Evolutionary conservation across 1,140 invertebrate genomes (phyloP), one percentile per base, ranked within the genome.

Genomic region (Ceratoteleas bidentatus): DNA sequence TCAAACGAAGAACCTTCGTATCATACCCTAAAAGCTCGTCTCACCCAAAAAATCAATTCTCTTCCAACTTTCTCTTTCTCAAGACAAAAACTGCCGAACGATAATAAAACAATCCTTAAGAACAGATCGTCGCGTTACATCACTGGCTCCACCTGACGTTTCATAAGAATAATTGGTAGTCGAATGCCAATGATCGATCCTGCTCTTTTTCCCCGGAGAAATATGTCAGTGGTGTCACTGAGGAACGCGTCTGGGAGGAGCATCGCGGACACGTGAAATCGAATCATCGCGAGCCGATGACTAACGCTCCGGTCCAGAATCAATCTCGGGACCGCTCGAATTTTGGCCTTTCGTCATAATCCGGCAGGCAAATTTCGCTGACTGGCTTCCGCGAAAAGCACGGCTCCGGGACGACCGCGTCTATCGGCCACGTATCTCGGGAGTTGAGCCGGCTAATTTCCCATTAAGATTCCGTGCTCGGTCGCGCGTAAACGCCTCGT

Each of bases 381-480:
- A 90, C 87, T 87, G 86, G 84, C 85, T 90, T 88, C 88, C 87
- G 87, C 88, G 88, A 88, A 90, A 83, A 69, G 16, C 36, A 50
- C 14, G 40, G n/a, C 36, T 36, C 50, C 45, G 58, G 61, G 54
- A 74, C 52, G 76, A 68, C 61, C 50, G 65, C 52, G 16, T 34
- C 69, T 72, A 83, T 86, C 84, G 83, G 69, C 47, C 75, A 85
- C 84, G 86, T 88, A 88, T 87, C 85, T 86, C 81, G 85, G 78
- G 82, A 88, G 83, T 87, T 83, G 56, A 54, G 60, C 45, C 68
- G 76, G 81, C 85, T 89, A 89, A 88, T 89, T 87, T 89, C 85
- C 86, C 87, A 89, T 90, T 88, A 87, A 87, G 86, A 89, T 89
- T 88, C 87, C 85, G 74, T 80, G 86, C 76, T 85, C 84, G 85